Evolutionary conservation across 2,113 vertebrate genomes (phyloP).

Genomic region (Campylorhamphus procurvoides): DNA sequence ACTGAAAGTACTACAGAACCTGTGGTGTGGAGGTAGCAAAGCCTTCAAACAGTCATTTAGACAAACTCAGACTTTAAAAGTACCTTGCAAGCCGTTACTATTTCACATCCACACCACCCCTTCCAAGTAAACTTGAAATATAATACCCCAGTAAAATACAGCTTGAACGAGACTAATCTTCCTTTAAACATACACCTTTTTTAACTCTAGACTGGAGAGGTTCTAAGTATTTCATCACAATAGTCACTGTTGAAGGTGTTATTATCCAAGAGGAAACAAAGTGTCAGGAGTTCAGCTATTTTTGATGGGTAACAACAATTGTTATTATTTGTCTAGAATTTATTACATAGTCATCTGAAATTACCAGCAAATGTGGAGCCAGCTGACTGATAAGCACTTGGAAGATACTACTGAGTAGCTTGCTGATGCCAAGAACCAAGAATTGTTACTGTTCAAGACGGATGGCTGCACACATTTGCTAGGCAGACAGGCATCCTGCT

Average conservation of each 20-base stretch:
- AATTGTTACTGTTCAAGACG: accelerated
- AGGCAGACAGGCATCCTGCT: not conserved
- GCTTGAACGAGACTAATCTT: not conserved
- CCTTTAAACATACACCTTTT: not conserved
- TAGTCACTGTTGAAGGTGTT: not conserved
- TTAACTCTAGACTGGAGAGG: not conserved
- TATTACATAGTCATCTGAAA: not conserved
- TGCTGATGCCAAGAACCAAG: not conserved
- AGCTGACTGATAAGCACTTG: not conserved
- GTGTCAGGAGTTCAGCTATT: not conserved
- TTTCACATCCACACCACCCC: not conserved
- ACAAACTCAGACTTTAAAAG: not conserved
- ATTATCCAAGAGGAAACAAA: not conserved
- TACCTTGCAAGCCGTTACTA: not conserved
- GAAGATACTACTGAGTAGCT: not conserved
- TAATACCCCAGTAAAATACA: not conserved
- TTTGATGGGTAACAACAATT: not conserved
- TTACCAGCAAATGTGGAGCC: not conserved
- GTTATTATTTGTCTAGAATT: not conserved
- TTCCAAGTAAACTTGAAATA: not conserved
- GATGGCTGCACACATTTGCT: not conserved
- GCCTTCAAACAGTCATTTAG: not conserved
- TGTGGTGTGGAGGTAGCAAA: not conserved
- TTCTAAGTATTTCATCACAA: not conserved
- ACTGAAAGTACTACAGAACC: not conserved